phyloP scores from a whole-genome alignment of 1,140 invertebrate genomes.

The Neomicropteryx cornuta region DNA sequence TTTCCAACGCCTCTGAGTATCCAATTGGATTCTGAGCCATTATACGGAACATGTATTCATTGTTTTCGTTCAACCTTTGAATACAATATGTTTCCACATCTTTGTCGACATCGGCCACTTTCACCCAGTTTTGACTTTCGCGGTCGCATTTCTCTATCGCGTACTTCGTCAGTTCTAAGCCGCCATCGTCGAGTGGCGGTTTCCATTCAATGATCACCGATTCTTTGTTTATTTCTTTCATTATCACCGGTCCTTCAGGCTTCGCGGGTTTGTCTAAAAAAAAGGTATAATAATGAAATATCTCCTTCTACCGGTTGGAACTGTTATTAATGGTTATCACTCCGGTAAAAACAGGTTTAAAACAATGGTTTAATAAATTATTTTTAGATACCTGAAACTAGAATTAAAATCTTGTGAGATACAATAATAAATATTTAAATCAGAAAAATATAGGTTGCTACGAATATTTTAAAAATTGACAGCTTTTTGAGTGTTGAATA shows the following conservation, averaged over 20 bases:
- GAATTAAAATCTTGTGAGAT: neutral
- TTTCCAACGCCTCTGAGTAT: conserved; percentile 60
- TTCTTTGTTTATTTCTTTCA: conserved; percentile 62
- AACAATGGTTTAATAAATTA: neutral
- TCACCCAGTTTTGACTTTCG: conserved; percentile 56
- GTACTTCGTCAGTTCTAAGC: conserved; percentile 66
- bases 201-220: conserved; percentile 70
- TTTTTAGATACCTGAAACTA: neutral
- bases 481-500: no score
- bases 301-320: neutral
- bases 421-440: no score
- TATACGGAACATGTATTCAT: conserved; percentile 76
- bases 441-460: no score
- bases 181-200: conserved; percentile 69
- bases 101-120: conserved; percentile 64
- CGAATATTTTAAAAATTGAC: no score
- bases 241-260: conserved; percentile 64
- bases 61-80: conserved; percentile 63
- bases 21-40: conserved; percentile 74
- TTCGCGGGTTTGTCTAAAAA: conserved; percentile 67
- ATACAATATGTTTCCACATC: conserved; percentile 61
- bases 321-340: no score
- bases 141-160: conserved; percentile 70
- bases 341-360: conserved; percentile 7
- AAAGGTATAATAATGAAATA: conserved; percentile 9